Evolutionary conservation across 1,140 invertebrate genomes (phyloP).

Genomic region (Platyura marginata): DNA sequence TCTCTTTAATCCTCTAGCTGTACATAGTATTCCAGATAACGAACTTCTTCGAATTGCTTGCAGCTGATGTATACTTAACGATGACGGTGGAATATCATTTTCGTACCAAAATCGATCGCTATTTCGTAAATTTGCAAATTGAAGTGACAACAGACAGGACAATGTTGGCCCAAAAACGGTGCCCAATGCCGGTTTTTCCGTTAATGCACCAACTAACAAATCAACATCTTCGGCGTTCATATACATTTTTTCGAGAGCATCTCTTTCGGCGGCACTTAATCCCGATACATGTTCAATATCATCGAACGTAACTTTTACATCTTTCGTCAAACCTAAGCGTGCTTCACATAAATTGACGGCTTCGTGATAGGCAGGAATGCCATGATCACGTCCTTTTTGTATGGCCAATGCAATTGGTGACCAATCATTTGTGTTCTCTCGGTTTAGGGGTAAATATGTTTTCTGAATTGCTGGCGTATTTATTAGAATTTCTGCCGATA

Average conservation of each 20-base stretch:
- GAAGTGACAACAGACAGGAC: slow-evolving; percentile 60
- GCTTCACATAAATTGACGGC: slow-evolving; percentile 52
- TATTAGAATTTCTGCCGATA: slow-evolving; percentile 26
- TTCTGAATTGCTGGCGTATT: slow-evolving; percentile 27
- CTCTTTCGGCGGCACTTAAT: slow-evolving; percentile 33
- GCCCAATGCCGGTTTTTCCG: slow-evolving; percentile 63
- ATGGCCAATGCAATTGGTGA: slow-evolving; percentile 33
- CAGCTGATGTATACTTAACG: slow-evolving; percentile 64
- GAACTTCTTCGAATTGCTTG: slow-evolving; percentile 68
- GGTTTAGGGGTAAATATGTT: slow-evolving; percentile 19
- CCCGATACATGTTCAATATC: slow-evolving; percentile 37
- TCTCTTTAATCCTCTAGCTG: slow-evolving; percentile 43
- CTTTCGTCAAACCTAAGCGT: slow-evolving; percentile 19
- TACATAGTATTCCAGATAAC: slow-evolving; percentile 67
- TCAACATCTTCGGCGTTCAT: slow-evolving; percentile 63
- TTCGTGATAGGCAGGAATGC: slow-evolving; percentile 65
- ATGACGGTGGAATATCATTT: slow-evolving; percentile 81
- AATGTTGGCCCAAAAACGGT: slow-evolving; percentile 73
- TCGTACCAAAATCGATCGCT: slow-evolving; percentile 92
- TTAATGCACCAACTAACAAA: slow-evolving; percentile 62
- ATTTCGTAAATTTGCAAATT: slow-evolving; percentile 59
- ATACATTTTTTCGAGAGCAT: slow-evolving; percentile 44
- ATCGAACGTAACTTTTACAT: slow-evolving; percentile 33
- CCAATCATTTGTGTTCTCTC: slow-evolving; percentile 22
- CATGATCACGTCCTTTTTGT: slow-evolving; percentile 74